Base-by-base conservation (phyloP, 2,797 vertebrate genomes). In the Danio tinwini region DNA sequence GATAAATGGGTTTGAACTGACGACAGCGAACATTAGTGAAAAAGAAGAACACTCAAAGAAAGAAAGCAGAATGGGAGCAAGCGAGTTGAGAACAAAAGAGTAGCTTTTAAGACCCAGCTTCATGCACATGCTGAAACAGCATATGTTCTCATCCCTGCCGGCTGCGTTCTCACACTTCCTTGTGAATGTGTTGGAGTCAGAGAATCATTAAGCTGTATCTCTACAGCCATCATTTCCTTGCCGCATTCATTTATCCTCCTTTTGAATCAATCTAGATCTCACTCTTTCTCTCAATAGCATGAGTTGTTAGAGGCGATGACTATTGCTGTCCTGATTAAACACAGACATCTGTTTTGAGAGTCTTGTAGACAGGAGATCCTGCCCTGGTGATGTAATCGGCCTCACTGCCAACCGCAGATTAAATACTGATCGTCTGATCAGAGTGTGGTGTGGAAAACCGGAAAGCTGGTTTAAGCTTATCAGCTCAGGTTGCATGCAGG, bases 271-370 rank as follows among this genome's bases (percentile, higher is more conserved):
- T 29, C 72, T 74, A 17, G 7, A n/a, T 37, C 19, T 65, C 16
- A 17, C 49, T 64, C 39, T 44, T 39, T 73, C 62, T 40, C 53
- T 40, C 47, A 21, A 64, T 65, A 29, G 55, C 56, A 37, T 37
- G 19, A 76, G 49, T 70, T 16, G 58, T 78, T 50, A 75, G 29
- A 49, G 76, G 75, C 9, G 40, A 76, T 76, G 55, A 80, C 55
- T 56, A 37, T 62, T 71, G 72, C 37, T 56, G 74, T 49, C 65
- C 68, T 56, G 58, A 40, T 80, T 76, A 64, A 74, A 75, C 49
- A 58, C 77, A 59, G 77, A 63, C 77, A 83, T 64, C 65, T 71
- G 82, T 75, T 80, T 72, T 68, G 64, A 45, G 49, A 45, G 58
- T 76, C 55, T 70, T 68, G 58, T 49, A 71, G 63, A 61, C 44